Evolutionary conservation across 2,888 invertebrate species (phyloP), one percentile per base, ranked within the genome.

Genomic region (Polymixis flavicincta): DNA sequence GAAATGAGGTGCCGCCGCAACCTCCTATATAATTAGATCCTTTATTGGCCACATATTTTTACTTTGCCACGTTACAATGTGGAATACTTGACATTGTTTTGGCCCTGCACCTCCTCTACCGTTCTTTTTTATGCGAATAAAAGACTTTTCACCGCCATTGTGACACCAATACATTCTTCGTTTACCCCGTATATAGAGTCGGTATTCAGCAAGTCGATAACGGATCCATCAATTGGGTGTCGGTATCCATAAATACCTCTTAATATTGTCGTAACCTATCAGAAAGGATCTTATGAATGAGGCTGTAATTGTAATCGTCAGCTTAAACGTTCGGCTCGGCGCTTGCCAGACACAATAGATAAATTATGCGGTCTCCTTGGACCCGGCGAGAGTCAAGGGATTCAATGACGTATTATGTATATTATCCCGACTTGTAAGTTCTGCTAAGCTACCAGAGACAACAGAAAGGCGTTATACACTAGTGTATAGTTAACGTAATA

Each of bases 1-100:
- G 89, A 87, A 93, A 95, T 95, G 94, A 95, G 94, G 87, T 89
- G 87, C 91, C 87, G 87, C 93, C 93, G 88, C 94, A 90, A 91
- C 89, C 91, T 89, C 83, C 90, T 90, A 92, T 93, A 93, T 93
- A 95, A 95, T 95, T 95, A 94, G 90, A 87, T 86, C 76, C 86
- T 90, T 93, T 92, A 92, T 90, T 91, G 88, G 82, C 86, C 86
- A 88, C 88, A 88, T 87, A 87, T 89, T 90, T 87, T 89, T 85
- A 71, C 77, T 81, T 78, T 77, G 66, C 63, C 37, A 67, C 37
- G 83, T 88, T 78, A 83, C 77, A 79, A 78, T 76, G 72, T 87
- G 13, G 65, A 80, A 83, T 67, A 75, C 80, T 79, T 76, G 74
- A 77, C 85, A 76, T 78, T 78, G 70, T 75, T 82, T 74, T 65